These are phyloP conservation scores for Sinella curviseta DNA, from an alignment of 1,140 invertebrate genomes.

Conservation along the genomic window DNA sequence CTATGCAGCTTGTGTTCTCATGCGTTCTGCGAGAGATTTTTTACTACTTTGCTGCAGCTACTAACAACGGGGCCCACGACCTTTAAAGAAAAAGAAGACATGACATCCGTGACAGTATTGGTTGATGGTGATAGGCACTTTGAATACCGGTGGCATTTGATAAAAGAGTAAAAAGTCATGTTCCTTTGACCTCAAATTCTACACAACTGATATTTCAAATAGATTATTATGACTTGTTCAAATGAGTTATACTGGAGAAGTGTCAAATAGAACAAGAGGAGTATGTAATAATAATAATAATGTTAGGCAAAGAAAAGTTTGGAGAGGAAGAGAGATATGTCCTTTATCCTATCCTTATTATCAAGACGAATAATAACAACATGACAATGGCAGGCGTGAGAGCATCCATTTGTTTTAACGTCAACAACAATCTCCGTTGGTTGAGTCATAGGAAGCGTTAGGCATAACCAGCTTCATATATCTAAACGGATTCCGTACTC, in stretches of 20 bases:
- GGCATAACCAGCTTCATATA: neutral
- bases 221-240: neutral
- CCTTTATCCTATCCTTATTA: neutral
- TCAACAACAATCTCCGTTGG: neutral
- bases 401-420: neutral
- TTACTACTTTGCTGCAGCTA: too few species aligned
- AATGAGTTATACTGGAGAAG: too few species aligned
- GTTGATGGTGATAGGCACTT: neutral
- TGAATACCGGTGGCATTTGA: neutral
- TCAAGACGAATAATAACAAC: neutral
- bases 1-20: too few species aligned
- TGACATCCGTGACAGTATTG: neutral
- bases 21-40: too few species aligned
- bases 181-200: neutral
- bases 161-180: constrained; percentile 15
- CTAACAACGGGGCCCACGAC: too few species aligned
- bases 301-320: neutral
- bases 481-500: too few species aligned
- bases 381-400: neutral
- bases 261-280: too few species aligned
- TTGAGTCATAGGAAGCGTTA: neutral
- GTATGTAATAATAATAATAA: too few species aligned
- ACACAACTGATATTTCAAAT: neutral
- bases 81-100: neutral
- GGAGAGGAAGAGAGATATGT: neutral